These are phyloP conservation scores for Cricetomys ansorgei DNA, from an alignment of 2,113 vertebrate species.

Conservation along the genomic window DNA sequence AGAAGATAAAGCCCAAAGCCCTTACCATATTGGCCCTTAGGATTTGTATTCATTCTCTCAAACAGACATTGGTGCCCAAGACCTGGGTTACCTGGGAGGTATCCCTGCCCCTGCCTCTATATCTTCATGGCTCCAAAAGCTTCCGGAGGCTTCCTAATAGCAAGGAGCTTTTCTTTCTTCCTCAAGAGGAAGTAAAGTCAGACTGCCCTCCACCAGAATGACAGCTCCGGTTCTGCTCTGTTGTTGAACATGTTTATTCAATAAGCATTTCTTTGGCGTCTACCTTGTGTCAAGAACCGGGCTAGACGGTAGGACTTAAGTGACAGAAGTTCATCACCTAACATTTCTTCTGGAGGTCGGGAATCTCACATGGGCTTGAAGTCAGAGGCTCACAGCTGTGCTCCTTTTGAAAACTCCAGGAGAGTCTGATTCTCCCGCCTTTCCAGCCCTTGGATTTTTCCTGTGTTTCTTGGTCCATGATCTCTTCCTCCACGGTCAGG, in stretches of 20 bases:
- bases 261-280: neutral
- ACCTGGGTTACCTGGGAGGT: neutral
- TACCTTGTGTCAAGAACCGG: neutral
- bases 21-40: neutral
- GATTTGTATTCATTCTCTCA: neutral
- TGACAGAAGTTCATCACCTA: neutral
- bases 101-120: neutral
- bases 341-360: neutral
- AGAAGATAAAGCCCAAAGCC: neutral
- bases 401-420: neutral
- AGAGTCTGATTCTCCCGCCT: neutral
- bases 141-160: neutral
- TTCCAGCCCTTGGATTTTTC: neutral
- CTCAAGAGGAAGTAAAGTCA: neutral
- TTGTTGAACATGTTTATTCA: slow-evolving; percentile 10
- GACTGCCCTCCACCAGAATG: neutral
- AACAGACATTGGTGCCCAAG: neutral
- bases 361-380: neutral
- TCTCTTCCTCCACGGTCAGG: neutral
- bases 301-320: neutral
- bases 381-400: neutral
- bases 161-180: slow-evolving; percentile 12
- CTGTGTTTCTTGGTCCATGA: neutral
- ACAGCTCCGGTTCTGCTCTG: neutral
- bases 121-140: neutral